Evolutionary conservation across 1,140 invertebrate genomes (phyloP), one percentile per base, ranked within the genome.

Genomic region (Panulirus ornatus): DNA sequence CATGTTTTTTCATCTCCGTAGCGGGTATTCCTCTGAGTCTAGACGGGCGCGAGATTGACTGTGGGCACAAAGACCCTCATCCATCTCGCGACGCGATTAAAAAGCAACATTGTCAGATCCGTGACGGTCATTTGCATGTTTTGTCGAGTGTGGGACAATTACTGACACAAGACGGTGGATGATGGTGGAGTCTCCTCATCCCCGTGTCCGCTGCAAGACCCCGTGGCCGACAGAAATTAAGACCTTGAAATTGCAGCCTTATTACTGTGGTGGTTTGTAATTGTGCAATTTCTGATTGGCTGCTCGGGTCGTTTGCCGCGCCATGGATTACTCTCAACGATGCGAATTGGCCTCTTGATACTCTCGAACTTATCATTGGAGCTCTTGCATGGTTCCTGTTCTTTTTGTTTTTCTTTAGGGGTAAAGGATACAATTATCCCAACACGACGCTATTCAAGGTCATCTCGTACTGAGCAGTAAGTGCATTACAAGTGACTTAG

Each of bases 51-150:
- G 40, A 85, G 70, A 85, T 71, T 51, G 70, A 85, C 83, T 70
- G 44, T 36, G 27, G 54, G 63, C 83, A 85, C 83, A 85, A 85
- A 85, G 83, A 75, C 83, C 40, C 47, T n/a, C 70, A 73, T 51
- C 47, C 83, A 75, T 75, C 83, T 85, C 83, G 42, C 70, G 22
- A 71, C 83, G 14, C 75, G 66, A 85, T 85, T 85, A 85, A 70
- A 85, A 75, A 85, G 83, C 70, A 71, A 16, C 58, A 73, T 85
- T 85, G 83, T 73, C 75, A 75, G 42, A 75, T 73, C 66, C 70
- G 70, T 75, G 83, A 85, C 70, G 83, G 42, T 75, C 83, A 73
- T 85, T 75, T 85, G 66, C 83, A 85, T 85, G 66, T 73, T 85
- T 85, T 85, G 66, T 85, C 63, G 58, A 66, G 79, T 34, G 82